Base-by-base conservation (phyloP, 1,140 invertebrate species). In the Capitella teleta region DNA sequence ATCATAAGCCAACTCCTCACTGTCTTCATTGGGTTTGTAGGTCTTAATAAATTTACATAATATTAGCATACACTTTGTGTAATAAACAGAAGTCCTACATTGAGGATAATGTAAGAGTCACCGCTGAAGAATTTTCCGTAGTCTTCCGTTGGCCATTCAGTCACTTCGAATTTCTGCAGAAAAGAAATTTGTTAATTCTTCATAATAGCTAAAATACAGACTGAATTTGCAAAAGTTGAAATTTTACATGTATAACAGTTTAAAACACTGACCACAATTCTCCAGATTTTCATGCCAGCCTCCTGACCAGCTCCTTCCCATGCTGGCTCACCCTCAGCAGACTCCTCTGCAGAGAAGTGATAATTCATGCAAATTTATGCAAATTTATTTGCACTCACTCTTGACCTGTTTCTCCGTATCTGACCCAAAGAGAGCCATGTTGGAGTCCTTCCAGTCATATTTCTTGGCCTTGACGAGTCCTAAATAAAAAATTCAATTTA, bases 101-200 rank as follows among this genome's bases (percentile, higher is more conserved):
- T 81, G 2, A 93, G 70, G 37, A 92, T 72, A 47, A 93, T 88
- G 69, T 91, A 93, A 1, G 87, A 91, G 69, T 93, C 89, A 12
- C 89, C 89, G 49, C 78, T 80, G 64, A 82, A 85, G 69, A 93
- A 92, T 66, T 86, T 86, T n/a, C 89, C 89, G 70, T 83, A 83
- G 56, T 89, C 82, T 46, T 77, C 37, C 43, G 41, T 34, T 6
- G 52, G 52, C 52, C 52, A 53, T n/a, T 48, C 34, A 28, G 47
- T 49, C 36, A 53, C 52, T 34, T 53, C 38, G 28, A 53, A 53
- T 41, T 49, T 53, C 42, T 44, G 21, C 6, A 28, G 5, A 2
- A 26, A 44, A 26, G 14, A 26, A 40, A 40, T 5, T 21, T 8
- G 10, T 5, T 18, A 18, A 37, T 6, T 5, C 3, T 2, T 37